Evolutionary conservation across 2,797 vertebrate species (phyloP), one percentile per base, ranked within the genome.

Genomic region (Clamator glandarius): DNA sequence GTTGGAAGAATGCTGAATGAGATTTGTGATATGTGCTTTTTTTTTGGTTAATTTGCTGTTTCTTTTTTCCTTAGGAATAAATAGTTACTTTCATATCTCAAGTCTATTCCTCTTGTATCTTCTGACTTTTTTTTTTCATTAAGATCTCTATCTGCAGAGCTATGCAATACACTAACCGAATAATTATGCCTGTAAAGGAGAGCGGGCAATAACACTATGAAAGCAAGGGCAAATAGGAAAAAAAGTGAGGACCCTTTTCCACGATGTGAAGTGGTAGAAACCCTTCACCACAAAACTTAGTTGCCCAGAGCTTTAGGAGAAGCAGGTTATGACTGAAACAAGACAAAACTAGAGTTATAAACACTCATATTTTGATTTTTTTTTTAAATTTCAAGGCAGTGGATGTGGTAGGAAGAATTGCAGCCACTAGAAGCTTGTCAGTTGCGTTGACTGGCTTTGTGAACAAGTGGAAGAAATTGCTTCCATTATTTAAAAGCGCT

Each of bases 381-480:
- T n/a, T 39, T n/a, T n/a, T 19, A 6, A 46, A 44, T 59, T 72
- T 63, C 59, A 52, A n/a, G 19, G 9, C 15, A 59, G 11, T 21
- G 51, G 46, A 44, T 9, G 1, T 5, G 6, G 35, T 48, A 55
- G 35, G 57, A 91, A 15, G 59, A 46, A 54, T 64, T 93, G 25
- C 46, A 76, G 50, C 35, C 26, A 8, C 36, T 57, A 13, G 29
- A 82, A 82, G 11, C 12, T 42, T 80, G 41, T 68, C 18, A 48
- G 11, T 91, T 54, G 14, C n/a, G 86, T 91, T 78, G 58, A 20
- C 9, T 78, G 62, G 54, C 41, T 48, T 48, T 63, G 33, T 61
- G 70, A 89, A 50, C 12, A 90, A 61, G 33, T 31, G 41, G 67
- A 77, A 84, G 20, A 85, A 90, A 84, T 67, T 69, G 14, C 39